Base-by-base conservation (phyloP, 2,888 invertebrate species). In the Cinara cedri region DNA sequence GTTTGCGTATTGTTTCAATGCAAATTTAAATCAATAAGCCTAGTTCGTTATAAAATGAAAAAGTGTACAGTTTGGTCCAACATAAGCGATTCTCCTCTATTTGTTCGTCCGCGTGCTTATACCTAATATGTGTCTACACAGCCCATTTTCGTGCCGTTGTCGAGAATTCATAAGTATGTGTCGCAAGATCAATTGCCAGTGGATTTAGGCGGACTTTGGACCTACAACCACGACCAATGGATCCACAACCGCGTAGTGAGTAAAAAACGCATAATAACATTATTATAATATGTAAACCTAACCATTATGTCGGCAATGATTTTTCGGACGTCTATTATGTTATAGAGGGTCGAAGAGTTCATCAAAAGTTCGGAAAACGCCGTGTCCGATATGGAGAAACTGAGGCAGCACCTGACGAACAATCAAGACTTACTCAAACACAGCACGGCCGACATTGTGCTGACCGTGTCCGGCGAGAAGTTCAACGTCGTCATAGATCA, bases 161-260 rank as follows among this genome's bases (percentile, higher is more conserved):
- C 90, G 83, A 90, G 92, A 83, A 87, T 94, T 82, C 88, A 87
- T 83, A 90, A 90, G 84, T 91, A 89, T 85, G 89, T 93, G 81
- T 91, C 92, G 84, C 87, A 88, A 82, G 87, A 89, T 74, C 91
- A 93, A 86, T 87, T 94, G 84, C 92, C 93, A 65, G 88, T 88
- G 82, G 91, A 92, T 83, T 87, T 94, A 82, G 92, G 91, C 81
- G 94, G 94, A 75, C 89, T 88, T 81, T 89, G 91, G 85, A 86
- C 88, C 81, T 93, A 92, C 86, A 89, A 91, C 85, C 92, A 93
- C 85, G 88, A 89, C 75, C 88, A 88, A 83, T 94, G 94, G 94
- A 88, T 93, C 83, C 89, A 91, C 83, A 91, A 90, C 85, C 88
- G 93, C 86, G 88, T 92, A 88, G 94, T 93, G 87, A 87, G 88